Evolutionary conservation across 2,888 invertebrate species (phyloP), one percentile per base, ranked within the genome.

Genomic region (Rhynchonema sp.): DNA sequence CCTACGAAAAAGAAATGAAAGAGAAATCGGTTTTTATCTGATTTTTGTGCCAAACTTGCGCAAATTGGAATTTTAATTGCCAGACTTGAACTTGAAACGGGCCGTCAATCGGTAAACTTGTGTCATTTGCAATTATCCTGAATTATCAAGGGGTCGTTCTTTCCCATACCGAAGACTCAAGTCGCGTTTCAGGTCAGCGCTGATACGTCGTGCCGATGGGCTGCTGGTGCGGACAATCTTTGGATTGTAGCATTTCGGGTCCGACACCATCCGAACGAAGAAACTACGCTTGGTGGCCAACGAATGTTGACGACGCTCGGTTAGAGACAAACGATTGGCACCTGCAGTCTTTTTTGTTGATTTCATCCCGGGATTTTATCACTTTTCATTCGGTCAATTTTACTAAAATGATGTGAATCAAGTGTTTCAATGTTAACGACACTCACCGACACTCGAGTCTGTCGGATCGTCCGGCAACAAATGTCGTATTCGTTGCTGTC

Each of bases 241-340:
- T 38, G 89, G 88, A 77, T 89, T 88, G 79, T 89, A 89, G 70
- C 92, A 86, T 76, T 91, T 92, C 1, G 92, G 91, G 79, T 92
- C 92, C 74, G 87, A 87, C 64, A 90, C 91, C 92, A 92, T 92
- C 57, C 92, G 85, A 61, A 92, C 92, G 77, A 92, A 90, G 80
- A 91, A 91, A 22, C 90, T 89, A 59, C 92, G 82, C 76, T 90
- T 89, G 75, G 89, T 85, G 13, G 87, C 86, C 70, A 92, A 76
- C 3, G 85, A 84, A 61, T 86, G 84, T 68, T 83, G 49, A 26
- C n/a, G 28, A 9, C 46, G 46, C 25, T 57, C 27, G 6, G 22
- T 23, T 30, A 26, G 22, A 30, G 30, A 22, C 17, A 38, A 38
- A 6, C 38, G 38, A 38, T 17, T 38, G 9, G 38, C 38, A 38